Base-by-base conservation (phyloP, 2,888 invertebrate species). In the Trachelus troglodyta region DNA sequence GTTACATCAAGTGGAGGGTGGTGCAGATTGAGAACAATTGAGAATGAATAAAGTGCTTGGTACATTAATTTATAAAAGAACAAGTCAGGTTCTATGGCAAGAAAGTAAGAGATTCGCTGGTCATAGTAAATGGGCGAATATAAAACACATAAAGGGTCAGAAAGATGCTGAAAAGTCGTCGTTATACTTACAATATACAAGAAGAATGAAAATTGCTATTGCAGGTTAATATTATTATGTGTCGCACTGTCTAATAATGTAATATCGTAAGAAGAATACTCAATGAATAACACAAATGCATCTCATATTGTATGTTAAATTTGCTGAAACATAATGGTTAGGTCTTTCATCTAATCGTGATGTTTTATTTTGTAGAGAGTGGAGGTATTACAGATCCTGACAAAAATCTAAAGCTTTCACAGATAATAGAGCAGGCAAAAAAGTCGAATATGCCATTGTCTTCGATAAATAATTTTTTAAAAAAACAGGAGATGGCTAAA, bases 121-220 rank as follows among this genome's bases (percentile, higher is more conserved):
- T 0, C 96, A 96, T 88, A 95, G 94, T 74, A 96, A 96, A 92
- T 96, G 96, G 96, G 93, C 94, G 35, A 96, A 96, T 89, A 96
- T 96, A 40, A 93, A 92, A 81, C 95, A 96, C 84, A 93, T 92
- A 3, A 96, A 96, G 91, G 94, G 92, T 0, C 91, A 92, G 12
- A 95, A 95, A 85, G 96, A 96, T 92, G 90, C 89, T 0, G 91
- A 94, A 86, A 93, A 92, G 86, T 86, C 93, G 0, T 68, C 81
- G 4, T 77, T 93, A 3, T 94, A 94, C 82, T 87, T 89, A 0
- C 93, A 91, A 85, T 87, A 94, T 6, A 81, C 92, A 0, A 90
- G 93, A 35, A 92, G 93, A 87, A 94, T 96, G 81, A 93, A 92
- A 83, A 85, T 94, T 6, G 95, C 95, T 0, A 92, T 95, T 73